Conservation (phyloP, 1,140 invertebrate species). For the Coptotermes formosanus region DNA sequence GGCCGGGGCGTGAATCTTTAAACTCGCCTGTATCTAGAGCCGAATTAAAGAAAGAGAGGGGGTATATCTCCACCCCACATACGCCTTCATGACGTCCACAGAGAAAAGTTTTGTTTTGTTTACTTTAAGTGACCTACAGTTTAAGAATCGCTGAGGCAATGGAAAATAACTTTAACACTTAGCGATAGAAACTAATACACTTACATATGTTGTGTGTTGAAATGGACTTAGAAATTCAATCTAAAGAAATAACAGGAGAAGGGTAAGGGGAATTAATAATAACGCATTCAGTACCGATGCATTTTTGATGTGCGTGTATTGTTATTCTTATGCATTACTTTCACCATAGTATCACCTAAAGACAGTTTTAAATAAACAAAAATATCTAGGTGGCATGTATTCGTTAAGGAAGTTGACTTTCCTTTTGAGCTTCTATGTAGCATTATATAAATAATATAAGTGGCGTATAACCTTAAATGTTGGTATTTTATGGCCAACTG, state of each 20-base stretch:
- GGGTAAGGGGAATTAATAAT: too few species aligned
- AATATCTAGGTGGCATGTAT: neutral
- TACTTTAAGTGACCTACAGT: neutral
- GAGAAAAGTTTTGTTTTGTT: neutral
- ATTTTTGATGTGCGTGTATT: neutral
- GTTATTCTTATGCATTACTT: neutral
- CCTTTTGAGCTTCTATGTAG: neutral
- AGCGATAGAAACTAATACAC: neutral
- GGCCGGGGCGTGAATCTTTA: too few species aligned
- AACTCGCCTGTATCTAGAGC: too few species aligned
- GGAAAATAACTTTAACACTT: neutral
- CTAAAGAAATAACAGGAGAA: neutral
- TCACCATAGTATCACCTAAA: neutral
- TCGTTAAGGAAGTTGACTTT: neutral
- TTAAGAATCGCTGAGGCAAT: neutral
- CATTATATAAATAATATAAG: neutral
- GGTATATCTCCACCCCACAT: too few species aligned
- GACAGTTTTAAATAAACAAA: too few species aligned
- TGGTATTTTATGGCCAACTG: neutral
- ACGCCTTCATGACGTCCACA: too few species aligned
- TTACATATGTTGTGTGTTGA: neutral
- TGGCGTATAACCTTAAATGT: neutral
- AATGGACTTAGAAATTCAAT: neutral
- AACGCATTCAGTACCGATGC: too few species aligned
- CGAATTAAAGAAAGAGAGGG: too few species aligned